A percentile compares a stretch with the other conserved stretches of the same genome.
phyloP scores from a whole-genome alignment of 2,888 invertebrate genomes.

The Marasmarcha lunaedactyla region DNA sequence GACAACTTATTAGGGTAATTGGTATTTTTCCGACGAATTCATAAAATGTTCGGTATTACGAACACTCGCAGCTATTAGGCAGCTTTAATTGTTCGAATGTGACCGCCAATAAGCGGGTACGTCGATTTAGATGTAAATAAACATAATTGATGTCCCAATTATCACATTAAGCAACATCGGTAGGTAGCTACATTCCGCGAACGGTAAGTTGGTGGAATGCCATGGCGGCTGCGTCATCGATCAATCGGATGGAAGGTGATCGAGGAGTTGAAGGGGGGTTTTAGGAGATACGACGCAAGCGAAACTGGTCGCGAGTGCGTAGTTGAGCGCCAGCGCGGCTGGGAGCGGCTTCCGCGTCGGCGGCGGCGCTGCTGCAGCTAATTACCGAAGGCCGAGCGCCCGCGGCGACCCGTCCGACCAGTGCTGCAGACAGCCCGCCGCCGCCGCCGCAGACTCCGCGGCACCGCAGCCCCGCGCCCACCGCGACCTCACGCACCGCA shows the following conservation, averaged over 20 bases:
- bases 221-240: constrained; percentile 28
- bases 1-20: no score
- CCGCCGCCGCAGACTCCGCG: constrained; percentile 55
- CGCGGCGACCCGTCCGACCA: constrained; percentile 67
- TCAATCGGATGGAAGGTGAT: constrained; percentile 39
- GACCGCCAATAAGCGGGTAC: neutral
- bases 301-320: constrained; percentile 65
- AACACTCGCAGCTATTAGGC: neutral
- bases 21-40: no score
- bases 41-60: no score
- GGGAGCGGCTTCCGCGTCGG: no score
- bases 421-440: constrained; percentile 53
- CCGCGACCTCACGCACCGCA: constrained; percentile 49
- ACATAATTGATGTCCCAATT: constrained; percentile 1
- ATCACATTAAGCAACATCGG: neutral
- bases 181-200: neutral
- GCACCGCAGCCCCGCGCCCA: constrained; percentile 59
- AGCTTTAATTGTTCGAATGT: neutral
- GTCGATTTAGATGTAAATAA: constrained; percentile 1
- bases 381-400: constrained; percentile 69
- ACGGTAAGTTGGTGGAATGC: neutral
- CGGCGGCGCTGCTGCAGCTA: constrained; percentile 39
- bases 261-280: constrained; percentile 48
- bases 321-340: constrained; percentile 66
- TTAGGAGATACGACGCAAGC: constrained; percentile 33